Percentiles rank a stretch among this genome's conserved stretches.
Evolutionary conservation across 2,797 vertebrate genomes (phyloP).

Genomic region (Phyllotis vaccarum): DNA sequence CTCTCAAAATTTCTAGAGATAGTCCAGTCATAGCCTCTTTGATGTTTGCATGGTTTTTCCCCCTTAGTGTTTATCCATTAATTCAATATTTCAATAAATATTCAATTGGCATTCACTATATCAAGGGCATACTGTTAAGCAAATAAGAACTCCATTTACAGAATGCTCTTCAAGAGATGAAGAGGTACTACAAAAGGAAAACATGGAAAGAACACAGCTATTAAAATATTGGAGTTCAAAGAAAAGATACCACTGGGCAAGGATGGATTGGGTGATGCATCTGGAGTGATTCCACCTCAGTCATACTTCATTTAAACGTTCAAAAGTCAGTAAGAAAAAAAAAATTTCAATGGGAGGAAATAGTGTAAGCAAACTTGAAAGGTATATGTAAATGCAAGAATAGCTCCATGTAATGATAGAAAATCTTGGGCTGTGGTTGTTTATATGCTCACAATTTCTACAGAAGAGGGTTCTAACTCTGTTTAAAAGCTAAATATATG

Average conservation of each 20-base stretch:
- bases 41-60: neutral
- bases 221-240: neutral
- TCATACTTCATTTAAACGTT: neutral
- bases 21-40: neutral
- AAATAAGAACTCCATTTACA: neutral
- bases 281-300: neutral
- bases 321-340: slow-evolving; percentile 2
- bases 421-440: slow-evolving; percentile 2
- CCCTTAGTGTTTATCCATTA: neutral
- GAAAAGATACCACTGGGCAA: neutral
- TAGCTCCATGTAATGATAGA: slow-evolving; percentile 14
- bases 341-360: slow-evolving; percentile 65
- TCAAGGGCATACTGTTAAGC: neutral
- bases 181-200: neutral
- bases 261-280: fast-evolving
- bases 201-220: neutral
- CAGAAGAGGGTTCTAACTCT: neutral
- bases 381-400: slow-evolving; percentile 48
- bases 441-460: neutral
- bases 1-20: neutral
- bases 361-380: neutral
- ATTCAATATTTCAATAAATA: neutral
- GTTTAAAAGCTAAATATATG: neutral
- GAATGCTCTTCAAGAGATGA: neutral
- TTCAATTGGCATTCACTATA: neutral